These are phyloP conservation scores for Phylloscopus whistleri DNA, from an alignment of 2,113 vertebrate species.

Conservation along the genomic window DNA sequence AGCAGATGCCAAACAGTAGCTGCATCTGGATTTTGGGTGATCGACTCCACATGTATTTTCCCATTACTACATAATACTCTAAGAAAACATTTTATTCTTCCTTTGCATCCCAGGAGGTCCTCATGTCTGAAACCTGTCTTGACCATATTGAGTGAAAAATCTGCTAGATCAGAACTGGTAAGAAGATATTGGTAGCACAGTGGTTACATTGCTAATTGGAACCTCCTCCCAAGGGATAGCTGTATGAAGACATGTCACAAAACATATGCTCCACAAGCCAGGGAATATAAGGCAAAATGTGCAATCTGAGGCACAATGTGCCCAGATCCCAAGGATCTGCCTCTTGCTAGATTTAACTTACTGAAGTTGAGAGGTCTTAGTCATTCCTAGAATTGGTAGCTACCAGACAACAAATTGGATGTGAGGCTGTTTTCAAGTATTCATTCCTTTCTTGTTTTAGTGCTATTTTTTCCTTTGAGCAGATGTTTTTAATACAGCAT, in stretches of 20 bases:
- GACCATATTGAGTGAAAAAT: background rate
- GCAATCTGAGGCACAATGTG: background rate
- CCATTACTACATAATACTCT: background rate
- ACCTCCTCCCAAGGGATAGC: background rate
- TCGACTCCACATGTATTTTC: slow-evolving; percentile 59
- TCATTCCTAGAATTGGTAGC: background rate
- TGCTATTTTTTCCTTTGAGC: background rate
- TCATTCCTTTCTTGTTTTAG: background rate
- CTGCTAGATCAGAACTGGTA: background rate
- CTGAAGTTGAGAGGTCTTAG: background rate
- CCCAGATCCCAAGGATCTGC: background rate
- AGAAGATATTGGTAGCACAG: background rate
- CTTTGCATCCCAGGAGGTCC: background rate
- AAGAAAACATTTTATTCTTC: background rate
- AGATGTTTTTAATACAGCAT: slow-evolving; percentile 36
- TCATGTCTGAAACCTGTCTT: background rate
- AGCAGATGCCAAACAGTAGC: slow-evolving; percentile 65
- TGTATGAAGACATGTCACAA: background rate
- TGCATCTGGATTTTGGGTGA: slow-evolving; percentile 54
- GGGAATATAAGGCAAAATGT: background rate
- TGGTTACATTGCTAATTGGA: background rate
- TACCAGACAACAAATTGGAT: slow-evolving; percentile 7
- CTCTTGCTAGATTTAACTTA: background rate
- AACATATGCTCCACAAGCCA: background rate
- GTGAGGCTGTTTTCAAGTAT: background rate